Percentiles rank a stretch among this genome's conserved stretches.
These are phyloP conservation scores for Butorides virescens DNA, from an alignment of 2,113 vertebrate species.

Conservation along the genomic window DNA sequence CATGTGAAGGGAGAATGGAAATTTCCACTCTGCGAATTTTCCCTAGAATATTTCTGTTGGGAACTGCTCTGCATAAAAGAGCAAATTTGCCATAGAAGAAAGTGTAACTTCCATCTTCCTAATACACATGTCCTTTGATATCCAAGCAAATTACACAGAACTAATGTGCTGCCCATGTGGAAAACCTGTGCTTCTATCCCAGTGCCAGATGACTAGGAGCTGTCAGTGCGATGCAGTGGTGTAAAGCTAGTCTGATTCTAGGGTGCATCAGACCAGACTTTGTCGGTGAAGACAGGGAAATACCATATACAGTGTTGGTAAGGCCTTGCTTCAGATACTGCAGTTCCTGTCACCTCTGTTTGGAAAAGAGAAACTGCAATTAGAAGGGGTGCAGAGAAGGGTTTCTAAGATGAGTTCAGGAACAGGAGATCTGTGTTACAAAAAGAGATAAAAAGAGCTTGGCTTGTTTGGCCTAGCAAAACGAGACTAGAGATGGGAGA, in stretches of 20 bases:
- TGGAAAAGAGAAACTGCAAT: neutral
- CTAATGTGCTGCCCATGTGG: neutral
- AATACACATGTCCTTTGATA: neutral
- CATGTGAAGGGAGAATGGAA: conserved; percentile 25
- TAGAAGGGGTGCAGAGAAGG: neutral
- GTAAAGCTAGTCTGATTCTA: neutral
- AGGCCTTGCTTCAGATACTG: neutral
- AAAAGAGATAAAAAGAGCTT: neutral
- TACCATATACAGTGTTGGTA: neutral
- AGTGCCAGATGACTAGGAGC: neutral
- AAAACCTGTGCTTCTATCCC: neutral
- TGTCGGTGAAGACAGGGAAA: neutral
- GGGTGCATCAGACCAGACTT: neutral
- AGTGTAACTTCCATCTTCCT: neutral
- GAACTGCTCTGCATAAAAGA: neutral
- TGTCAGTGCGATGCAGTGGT: neutral
- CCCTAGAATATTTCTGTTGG: neutral
- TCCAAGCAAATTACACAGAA: neutral
- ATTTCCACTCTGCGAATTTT: conserved; percentile 16
- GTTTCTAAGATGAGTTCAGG: neutral
- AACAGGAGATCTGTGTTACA: neutral
- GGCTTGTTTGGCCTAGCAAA: neutral
- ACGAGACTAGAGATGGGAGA: neutral
- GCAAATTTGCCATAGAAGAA: neutral
- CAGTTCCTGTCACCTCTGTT: neutral